Evolutionary conservation across 2,888 invertebrate species (phyloP), one percentile per base, ranked within the genome.

Genomic region (Leptinotarsa juncta): DNA sequence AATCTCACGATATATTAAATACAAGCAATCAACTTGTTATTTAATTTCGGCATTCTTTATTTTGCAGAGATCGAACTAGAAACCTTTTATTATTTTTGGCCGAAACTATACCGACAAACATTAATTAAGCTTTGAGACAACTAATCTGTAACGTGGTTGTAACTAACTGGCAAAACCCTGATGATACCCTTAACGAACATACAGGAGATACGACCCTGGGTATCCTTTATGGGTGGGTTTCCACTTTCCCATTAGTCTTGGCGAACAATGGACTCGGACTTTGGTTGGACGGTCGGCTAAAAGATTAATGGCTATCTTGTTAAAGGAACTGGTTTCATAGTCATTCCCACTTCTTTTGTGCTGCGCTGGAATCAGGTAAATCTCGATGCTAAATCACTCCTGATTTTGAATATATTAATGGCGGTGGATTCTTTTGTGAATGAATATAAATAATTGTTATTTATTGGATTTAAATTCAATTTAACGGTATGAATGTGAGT

Each of bases 231-330:
- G 84, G 83, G 81, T 84, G 83, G 84, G 84, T 82, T 82, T 72
- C 71, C 83, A 79, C 82, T 80, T 74, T 81, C 80, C 81, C 84
- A 84, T 85, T 83, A 84, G 84, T 85, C 85, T 84, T 78, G 74
- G 79, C 81, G 77, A 82, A 83, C 83, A 85, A 84, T 84, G 84
- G 83, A 80, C 81, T 80, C 81, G 79, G 81, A 82, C 83, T 83
- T 83, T 83, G 84, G 84, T 77, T 77, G 75, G 77, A 76, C 74
- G 81, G 80, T 78, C 81, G 76, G 78, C 79, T 79, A 51, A 78
- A 78, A 84, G 85, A 84, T 84, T 85, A 84, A 85, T 83, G 83
- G 78, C 79, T 83, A 81, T 83, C 82, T 83, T 62, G 72, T 76
- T 76, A 74, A 73, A 71, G 73, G 65, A 76, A 76, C 76, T 70